Evolutionary conservation across 2,797 vertebrate genomes (phyloP).

Genomic region (Cynopterus sphinx): DNA sequence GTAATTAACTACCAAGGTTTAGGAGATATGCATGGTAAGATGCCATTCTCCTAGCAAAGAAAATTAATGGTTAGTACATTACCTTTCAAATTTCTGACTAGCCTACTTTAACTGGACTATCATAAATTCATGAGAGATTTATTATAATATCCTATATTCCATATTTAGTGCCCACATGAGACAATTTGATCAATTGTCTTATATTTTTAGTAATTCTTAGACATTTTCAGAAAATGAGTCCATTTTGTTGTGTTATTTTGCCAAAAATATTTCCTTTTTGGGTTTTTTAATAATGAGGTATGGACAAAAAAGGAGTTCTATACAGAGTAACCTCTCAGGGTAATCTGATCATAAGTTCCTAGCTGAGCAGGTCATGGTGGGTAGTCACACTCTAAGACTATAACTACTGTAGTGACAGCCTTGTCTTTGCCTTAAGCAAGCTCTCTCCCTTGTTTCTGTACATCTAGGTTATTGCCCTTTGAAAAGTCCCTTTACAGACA

Average conservation of each 20-base stretch:
- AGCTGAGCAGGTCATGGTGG: background rate
- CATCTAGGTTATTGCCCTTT: background rate
- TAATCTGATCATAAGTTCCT: background rate
- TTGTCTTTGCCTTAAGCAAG: background rate
- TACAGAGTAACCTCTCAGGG: background rate
- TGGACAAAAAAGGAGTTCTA: background rate
- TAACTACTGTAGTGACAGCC: background rate
- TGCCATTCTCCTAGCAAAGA: constrained; percentile 52
- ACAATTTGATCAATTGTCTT: background rate
- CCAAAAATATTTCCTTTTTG: background rate
- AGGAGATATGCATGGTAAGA: constrained; percentile 42
- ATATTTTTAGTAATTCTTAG: constrained; percentile 29
- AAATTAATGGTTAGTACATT: background rate
- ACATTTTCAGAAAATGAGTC: background rate
- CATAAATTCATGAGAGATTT: constrained; percentile 18
- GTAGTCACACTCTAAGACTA: background rate
- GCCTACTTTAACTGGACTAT: background rate
- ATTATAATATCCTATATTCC: background rate
- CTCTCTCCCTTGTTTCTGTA: background rate
- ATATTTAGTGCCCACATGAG: background rate
- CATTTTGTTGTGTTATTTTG: background rate
- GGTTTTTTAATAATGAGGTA: background rate
- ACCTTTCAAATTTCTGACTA: constrained; percentile 23
- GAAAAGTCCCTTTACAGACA: background rate
- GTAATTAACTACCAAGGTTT: constrained; percentile 24